Base-by-base conservation (phyloP, 1,140 invertebrate genomes). In the Dreissena rostriformis region DNA sequence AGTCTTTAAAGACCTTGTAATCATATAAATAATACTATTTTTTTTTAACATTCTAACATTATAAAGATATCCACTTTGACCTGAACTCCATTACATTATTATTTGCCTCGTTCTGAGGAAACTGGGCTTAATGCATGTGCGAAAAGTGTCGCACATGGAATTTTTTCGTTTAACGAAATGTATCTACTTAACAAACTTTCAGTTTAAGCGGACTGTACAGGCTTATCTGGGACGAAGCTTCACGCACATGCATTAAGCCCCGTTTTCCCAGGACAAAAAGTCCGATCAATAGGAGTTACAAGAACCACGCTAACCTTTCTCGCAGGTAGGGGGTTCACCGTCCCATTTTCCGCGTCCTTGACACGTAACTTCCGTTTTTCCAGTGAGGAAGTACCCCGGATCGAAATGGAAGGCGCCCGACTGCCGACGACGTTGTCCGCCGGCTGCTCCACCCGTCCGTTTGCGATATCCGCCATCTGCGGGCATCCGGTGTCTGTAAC, bases 241-340 rank as follows among this genome's bases (percentile, higher is more conserved):
- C 2, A 61, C 4, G 22, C 17, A 61, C 57, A 61, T n/a, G 17
- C 57, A 4, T 61, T 4, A 19, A n/a, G 17, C 2, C 57, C 17
- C 22, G 17, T n/a, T 61, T 61, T 11, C n/a, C 22, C 17, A 61
- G 22, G 57, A n/a, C 22, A n/a, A 61, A 61, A 24, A 61, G 57
- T 24, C 2, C 22, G 22, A 61, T 2, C 22, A 5, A n/a, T 6
- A 61, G 17, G 17, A 61, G 57, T 61, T 61, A n/a, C 6, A 61
- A n/a, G 22, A 61, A n/a, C 2, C 22, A 6, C 17, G 57, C 22
- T 72, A 71, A 90, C 89, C 89, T 84, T 86, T 63, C 51, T 88
- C 87, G 73, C 90, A 90, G 19, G 70, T 89, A 52, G 90, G 90
- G 22, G 82, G 82, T 12, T 28, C 73, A 15, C 88, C 86, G 49